phyloP scores from a whole-genome alignment of 2,113 vertebrate genomes.

The Clinocottus analis region DNA sequence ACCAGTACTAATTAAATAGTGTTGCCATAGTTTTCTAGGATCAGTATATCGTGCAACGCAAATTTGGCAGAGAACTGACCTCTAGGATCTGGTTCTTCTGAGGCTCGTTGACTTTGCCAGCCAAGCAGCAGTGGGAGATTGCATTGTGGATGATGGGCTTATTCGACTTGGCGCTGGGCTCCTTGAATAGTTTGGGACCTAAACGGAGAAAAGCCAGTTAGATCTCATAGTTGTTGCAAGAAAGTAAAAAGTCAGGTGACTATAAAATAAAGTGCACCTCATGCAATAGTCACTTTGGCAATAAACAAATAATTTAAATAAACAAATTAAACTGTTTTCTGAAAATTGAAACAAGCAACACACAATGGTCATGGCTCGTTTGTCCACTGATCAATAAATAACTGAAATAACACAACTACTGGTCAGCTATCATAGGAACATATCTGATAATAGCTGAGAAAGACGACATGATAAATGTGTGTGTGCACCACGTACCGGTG shows the following conservation, averaged over 20 bases:
- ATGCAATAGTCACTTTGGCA: background rate
- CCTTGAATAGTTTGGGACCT: conserved; percentile 97
- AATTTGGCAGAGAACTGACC: conserved; percentile 74
- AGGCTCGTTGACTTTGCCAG: conserved; percentile 96
- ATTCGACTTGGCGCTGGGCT: conserved; percentile 97
- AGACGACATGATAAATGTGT: background rate
- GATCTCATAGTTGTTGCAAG: background rate
- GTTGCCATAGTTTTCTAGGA: background rate
- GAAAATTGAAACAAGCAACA: background rate
- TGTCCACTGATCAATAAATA: background rate
- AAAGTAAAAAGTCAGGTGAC: background rate
- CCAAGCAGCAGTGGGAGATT: conserved; percentile 96
- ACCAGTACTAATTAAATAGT: background rate
- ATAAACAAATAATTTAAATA: too few species aligned
- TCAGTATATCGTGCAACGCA: background rate
- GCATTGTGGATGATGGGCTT: conserved; percentile 97
- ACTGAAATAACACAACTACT: background rate
- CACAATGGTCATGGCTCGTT: background rate
- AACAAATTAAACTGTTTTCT: too few species aligned
- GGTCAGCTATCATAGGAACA: background rate
- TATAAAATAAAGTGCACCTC: background rate
- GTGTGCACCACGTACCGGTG: conserved; percentile 81
- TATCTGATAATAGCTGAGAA: background rate
- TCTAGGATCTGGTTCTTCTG: conserved; percentile 95
- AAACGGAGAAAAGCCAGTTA: background rate